Base-by-base conservation (phyloP, 2,888 invertebrate species). In the Stegana nigrithorax region DNA sequence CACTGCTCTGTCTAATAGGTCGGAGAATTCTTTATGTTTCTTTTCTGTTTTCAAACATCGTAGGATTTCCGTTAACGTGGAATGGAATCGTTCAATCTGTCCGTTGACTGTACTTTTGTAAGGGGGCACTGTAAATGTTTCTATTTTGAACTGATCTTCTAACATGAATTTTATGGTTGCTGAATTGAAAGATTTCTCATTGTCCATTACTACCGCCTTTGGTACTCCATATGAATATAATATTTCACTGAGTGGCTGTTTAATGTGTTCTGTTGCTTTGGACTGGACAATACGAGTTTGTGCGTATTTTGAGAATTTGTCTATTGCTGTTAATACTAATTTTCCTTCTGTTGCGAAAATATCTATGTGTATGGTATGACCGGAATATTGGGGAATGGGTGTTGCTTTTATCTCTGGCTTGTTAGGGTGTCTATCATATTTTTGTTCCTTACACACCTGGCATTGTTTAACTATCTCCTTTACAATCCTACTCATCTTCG, bases 361-460 rank as follows among this genome's bases (percentile, higher is more conserved):
- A 26, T 70, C 69, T 5, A 72, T 61, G 44, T 70, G 67, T 1
- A 69, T 17, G 4, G 51, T 67, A 14, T 70, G 66, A 6, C 65
- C 66, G 10, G 69, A 57, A 26, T 65, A 64, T 7, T 57, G 27
- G 12, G 68, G 67, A 10, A 72, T 61, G 2, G 65, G 67, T 7
- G 69, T 72, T 1, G 39, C 25, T 0, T 63, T 21, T 8, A 67
- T 7, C 8, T 29, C 39, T 23, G 57, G 58, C 19, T 65, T 61
- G 44, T 66, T 64, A 2, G 66, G 69, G 7, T 65, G 67, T 42
- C 67, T 27, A 19, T 71, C 68, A 23, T 68, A 68, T 36, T 69
- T 69, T 12, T 63, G 57, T 61, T 61, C 59, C 58, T 65, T 66
- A 26, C 65, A 68, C 14, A 60, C 42, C 19, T 25, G 26, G 45